These are phyloP conservation scores for Protonemura montana DNA, from an alignment of 2,888 invertebrate species.

Conservation along the genomic window DNA sequence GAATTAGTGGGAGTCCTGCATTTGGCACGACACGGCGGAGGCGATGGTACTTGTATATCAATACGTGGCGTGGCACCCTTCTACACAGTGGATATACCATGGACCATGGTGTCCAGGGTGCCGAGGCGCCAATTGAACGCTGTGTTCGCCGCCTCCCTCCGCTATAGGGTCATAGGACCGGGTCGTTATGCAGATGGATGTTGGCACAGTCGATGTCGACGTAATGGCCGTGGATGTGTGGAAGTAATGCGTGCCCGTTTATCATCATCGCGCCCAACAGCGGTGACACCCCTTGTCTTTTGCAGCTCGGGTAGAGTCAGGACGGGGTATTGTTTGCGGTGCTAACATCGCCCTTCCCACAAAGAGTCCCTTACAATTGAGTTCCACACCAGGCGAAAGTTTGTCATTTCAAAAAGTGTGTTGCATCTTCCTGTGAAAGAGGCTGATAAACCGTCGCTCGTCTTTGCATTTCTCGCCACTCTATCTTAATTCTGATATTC, in stretches of 20 bases:
- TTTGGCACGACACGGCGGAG: not conserved
- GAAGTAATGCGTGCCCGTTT: not conserved
- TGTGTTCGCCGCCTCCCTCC: not conserved
- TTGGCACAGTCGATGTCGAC: not conserved
- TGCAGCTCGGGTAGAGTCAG: not conserved
- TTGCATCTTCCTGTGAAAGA: no score
- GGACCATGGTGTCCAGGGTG: not conserved
- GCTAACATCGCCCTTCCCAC: no score
- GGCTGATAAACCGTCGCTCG: no score
- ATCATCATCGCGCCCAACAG: not conserved
- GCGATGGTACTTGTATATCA: not conserved
- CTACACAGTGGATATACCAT: no score
- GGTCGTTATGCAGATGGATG: not conserved
- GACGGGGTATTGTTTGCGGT: no score
- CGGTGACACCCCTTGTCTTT: not conserved
- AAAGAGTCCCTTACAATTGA: no score
- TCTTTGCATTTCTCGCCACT: not conserved
- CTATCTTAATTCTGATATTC: not conserved
- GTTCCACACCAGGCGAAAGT: no score
- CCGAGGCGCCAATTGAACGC: not conserved
- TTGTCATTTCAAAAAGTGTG: no score
- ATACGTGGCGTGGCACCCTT: no score
- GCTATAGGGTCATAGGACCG: not conserved
- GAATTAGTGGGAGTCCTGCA: not conserved
- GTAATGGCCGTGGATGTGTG: constrained; percentile 7